Evolutionary conservation across 2,797 vertebrate genomes (phyloP).

Genomic region (Sebastes dallii): DNA sequence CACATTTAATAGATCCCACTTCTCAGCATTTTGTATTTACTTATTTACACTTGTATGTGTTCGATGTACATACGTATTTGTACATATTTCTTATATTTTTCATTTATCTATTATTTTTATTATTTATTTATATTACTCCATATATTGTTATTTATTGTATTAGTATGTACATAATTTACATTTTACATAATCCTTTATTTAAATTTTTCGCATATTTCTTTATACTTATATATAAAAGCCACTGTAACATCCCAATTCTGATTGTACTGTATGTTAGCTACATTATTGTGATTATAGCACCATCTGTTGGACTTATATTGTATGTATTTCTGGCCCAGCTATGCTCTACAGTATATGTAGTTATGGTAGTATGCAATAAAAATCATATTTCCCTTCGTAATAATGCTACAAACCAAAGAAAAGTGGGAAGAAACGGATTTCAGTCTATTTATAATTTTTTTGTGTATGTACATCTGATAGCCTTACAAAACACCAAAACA

Average conservation of each 20-base stretch:
- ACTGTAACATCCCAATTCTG: no score
- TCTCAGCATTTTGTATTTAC: no score
- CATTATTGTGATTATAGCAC: constrained; percentile 19
- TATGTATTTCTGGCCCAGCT: neutral
- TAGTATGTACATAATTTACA: neutral
- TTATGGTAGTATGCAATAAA: neutral
- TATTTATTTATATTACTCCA: no score
- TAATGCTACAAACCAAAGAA: neutral
- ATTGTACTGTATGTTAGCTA: neutral
- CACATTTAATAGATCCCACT: no score
- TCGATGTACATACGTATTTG: no score
- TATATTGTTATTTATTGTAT: no score
- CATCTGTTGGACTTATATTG: constrained; percentile 39
- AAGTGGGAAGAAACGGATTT: neutral
- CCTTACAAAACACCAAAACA: neutral
- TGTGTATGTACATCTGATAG: neutral
- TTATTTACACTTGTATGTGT: no score
- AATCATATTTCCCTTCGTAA: neutral
- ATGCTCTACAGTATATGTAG: neutral
- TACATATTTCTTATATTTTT: no score
- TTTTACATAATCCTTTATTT: no score
- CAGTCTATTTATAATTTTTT: neutral
- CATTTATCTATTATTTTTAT: no score
- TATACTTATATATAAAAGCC: no score
- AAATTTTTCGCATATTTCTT: no score